Base-by-base conservation (phyloP, 92 coral and sea anemone species). In the Muricea muricata region DNA sequence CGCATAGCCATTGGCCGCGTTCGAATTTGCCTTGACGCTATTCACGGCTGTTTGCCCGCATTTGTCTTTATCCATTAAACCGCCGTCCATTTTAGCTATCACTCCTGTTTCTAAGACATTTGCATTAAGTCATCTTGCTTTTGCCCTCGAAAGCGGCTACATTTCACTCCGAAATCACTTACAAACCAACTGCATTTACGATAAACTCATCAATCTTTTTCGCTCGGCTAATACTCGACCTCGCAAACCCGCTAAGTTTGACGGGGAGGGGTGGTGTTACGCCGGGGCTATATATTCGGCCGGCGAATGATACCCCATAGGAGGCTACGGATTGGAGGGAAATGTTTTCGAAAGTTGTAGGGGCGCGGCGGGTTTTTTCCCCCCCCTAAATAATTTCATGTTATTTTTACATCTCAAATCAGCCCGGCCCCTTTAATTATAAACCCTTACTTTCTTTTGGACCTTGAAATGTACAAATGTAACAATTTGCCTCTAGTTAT, bases 1-100 rank as follows among this genome's bases (percentile, higher is more conserved):
- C 52, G 94, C 91, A 83, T 97, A 97, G 87, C 99, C 99, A 87
- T 52, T 52, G 3, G 60, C 18, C 23, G 60, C 98, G 88, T 97
- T 97, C n/a, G n/a, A n/a, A 84, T 97, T 94, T 6, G 94, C 83
- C 86, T 97, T 97, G 14, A 32, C 15, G 15, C 23, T 63, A 26
- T 63, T 63, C 70, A 20, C 13, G 70, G 52, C 71, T 78, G 80
- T 50, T 55, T 37, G 42, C 9, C 42, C 42, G 4, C 5, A 4
- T 37, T 90, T 91, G 70, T 95, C 98, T 87, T 93, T 95, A 54
- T 93, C 98, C 77, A 87, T 84, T 25, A 91, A 70, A 37, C 83
- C 40, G 32, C 93, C 85, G 17, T 92, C 96, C 69, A 83, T 84
- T 54, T 89, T 87, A 45, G 65, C 65, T 23, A 57, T 68, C 47